Base-by-base conservation (phyloP, 2,113 vertebrate genomes). In the Gadus macrocephalus region DNA sequence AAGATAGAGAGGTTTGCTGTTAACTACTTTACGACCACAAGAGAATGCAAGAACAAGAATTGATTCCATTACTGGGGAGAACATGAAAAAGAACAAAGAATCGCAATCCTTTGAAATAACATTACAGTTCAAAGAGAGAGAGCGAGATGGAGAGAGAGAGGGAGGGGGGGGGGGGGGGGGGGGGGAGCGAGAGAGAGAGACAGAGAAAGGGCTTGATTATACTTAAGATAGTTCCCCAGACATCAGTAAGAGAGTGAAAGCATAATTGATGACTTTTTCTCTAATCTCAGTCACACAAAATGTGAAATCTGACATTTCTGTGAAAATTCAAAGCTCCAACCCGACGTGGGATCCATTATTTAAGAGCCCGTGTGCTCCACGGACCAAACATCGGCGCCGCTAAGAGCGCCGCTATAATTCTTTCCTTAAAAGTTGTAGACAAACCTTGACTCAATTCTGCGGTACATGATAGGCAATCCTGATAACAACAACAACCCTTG, bases 51-150 rank as follows among this genome's bases (percentile, higher is more conserved):
- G 72, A 11, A 11, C 38, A 11, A 42, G 38, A 42, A 42, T 86
- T 84, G 74, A 76, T 42, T 61, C 72, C 73, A 69, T 82, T 72
- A 79, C 73, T 62, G 66, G 82, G 82, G 65, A 76, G 77, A 86
- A 87, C 88, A 88, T 84, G 71, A 88, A 81, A 81, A 73, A 72
- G 68, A 71, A 88, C 82, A 81, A 73, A 73, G 66, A 75, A 80
- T 72, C 71, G 77, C 82, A 89, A 84, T 82, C 81, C 79, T 81
- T 83, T 5, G 20, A 62, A 88, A 87, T 84, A 66, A 67, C 35
- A 75, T 85, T 75, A 78, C 63, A 74, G 82, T 83, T 88, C 81
- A 86, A 78, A 76, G 73, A 64, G 73, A 70, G 66, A 69, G 72
- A 67, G 19, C 63, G 53, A 53, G 20, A 20, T 20, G 20, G 20